Conservation (phyloP, 2,888 invertebrate species). For the Drosophila suboccidentalis region DNA sequence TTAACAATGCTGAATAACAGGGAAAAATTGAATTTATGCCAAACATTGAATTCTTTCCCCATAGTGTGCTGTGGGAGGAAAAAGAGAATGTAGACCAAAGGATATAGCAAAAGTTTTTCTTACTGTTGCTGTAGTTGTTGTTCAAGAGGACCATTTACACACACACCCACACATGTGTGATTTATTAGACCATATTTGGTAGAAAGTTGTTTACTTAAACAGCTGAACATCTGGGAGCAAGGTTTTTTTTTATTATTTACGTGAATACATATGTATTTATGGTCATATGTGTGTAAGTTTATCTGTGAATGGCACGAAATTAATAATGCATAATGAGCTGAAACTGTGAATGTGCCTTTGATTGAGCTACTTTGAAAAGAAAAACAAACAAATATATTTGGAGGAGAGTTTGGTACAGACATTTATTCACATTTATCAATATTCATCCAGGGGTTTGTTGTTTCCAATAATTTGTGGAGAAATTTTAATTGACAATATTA, state of each 20-base stretch:
- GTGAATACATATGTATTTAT: conserved; percentile 10
- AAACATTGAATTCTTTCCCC: no score
- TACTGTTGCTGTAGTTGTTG: conserved; percentile 36
- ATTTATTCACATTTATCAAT: not conserved
- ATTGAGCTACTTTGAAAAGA: conserved; percentile 39
- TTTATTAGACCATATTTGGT: conserved; percentile 66
- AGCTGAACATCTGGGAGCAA: conserved; percentile 48
- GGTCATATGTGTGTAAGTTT: conserved; percentile 4
- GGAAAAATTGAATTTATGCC: no score
- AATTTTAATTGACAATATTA: not conserved
- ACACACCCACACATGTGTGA: conserved; percentile 46
- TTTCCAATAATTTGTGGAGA: not conserved
- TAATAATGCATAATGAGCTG: conserved; percentile 69
- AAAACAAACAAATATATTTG: not conserved
- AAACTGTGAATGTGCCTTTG: conserved; percentile 44
- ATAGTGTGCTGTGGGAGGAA: not conserved
- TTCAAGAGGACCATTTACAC: conserved; percentile 28
- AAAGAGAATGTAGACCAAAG: conserved; percentile 21
- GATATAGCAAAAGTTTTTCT: conserved; percentile 55
- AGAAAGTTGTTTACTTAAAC: conserved; percentile 58
- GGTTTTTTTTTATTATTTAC: conserved; percentile 33
- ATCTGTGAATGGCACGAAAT: conserved; percentile 37
- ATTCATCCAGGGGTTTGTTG: not conserved
- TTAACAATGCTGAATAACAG: no score
- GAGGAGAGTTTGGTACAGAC: not conserved